Evolutionary conservation across 2,797 vertebrate genomes (phyloP), one percentile per base, ranked within the genome.

Genomic region (Huso huso): DNA sequence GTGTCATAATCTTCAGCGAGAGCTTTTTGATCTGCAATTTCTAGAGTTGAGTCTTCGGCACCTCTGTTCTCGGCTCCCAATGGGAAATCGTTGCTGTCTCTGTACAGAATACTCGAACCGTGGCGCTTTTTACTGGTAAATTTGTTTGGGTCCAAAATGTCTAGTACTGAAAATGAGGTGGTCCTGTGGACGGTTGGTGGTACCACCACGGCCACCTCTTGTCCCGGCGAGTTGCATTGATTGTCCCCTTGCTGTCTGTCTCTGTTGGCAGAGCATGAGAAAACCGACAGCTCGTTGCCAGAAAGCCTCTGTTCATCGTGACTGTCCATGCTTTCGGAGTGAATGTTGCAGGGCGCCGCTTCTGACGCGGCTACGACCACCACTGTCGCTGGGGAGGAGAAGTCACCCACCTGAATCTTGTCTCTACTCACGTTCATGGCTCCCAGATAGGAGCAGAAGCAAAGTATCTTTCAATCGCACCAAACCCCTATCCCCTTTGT

Each of bases 71-170:
- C 76, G 67, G 73, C 58, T 37, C 68, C 81, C 74, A 76, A 69
- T 13, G 75, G 71, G 68, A 77, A 82, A 52, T 84, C 81, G 62
- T 69, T 70, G 55, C 69, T 15, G 37, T 72, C 70, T 66, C 85
- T 84, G 83, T 88, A 86, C 64, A 84, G 75, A 67, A 77, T 68
- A 49, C 78, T 69, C 48, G 74, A 80, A 69, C 86, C 78, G 69
- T 86, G 75, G 70, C 84, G 88, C 57, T 83, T 78, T 13, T 88
- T 89, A 86, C 95, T 95, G 67, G 96, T 99, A 88, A 99, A 99
- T 84, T 98, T 99, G 87, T 98, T 98, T 68, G 96, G 96, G 76
- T 98, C 96, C 88, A 99, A 82, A 78, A 98, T 99, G 91, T 99
- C 96, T 83, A 98, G 83, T 55, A 98, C 96, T 1, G 96, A 98